Percentiles rank a stretch among this genome's conserved stretches.
These are phyloP conservation scores for Leptogaster cylindrica DNA, from an alignment of 2,888 invertebrate genomes.

Conservation along the genomic window DNA sequence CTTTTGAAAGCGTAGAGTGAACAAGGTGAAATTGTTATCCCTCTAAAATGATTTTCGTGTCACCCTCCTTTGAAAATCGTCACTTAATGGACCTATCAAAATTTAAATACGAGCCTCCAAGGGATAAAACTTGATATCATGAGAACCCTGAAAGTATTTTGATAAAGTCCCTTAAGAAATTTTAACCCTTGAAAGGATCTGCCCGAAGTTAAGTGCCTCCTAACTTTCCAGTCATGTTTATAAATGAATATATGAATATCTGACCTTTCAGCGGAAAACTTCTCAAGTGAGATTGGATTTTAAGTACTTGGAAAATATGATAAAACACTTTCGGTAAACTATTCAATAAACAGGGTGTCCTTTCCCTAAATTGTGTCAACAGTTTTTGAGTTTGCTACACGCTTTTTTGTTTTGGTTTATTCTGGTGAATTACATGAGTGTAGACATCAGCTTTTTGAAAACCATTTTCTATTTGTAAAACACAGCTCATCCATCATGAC, in stretches of 20 bases:
- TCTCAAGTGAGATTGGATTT: conserved; percentile 26
- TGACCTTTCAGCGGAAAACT: conserved; percentile 26
- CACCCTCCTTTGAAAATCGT: conserved; percentile 37
- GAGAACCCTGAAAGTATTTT: conserved; percentile 30
- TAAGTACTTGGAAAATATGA: conserved; percentile 29
- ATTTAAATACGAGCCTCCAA: conserved; percentile 40
- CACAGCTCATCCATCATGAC: too few relatives aligned
- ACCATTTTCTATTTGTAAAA: too few relatives aligned
- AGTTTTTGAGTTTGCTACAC: too few relatives aligned
- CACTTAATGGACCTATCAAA: conserved; percentile 43
- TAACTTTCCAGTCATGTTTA: conserved; percentile 40
- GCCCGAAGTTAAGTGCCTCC: conserved; percentile 31
- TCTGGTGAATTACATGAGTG: too few relatives aligned
- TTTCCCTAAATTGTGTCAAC: too few relatives aligned
- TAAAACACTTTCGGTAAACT: background rate
- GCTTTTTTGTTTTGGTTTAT: too few relatives aligned
- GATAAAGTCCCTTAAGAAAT: conserved; percentile 40
- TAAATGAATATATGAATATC: conserved; percentile 41
- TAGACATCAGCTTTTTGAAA: too few relatives aligned
- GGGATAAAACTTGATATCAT: conserved; percentile 30
- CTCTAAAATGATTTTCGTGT: conserved; percentile 42
- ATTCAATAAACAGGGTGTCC: too few relatives aligned
- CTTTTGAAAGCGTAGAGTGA: background rate
- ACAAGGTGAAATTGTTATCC: conserved; percentile 34
- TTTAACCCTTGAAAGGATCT: conserved; percentile 40